phyloP scores from a whole-genome alignment of 1,140 invertebrate genomes.

The Leptoteleia sp. region DNA sequence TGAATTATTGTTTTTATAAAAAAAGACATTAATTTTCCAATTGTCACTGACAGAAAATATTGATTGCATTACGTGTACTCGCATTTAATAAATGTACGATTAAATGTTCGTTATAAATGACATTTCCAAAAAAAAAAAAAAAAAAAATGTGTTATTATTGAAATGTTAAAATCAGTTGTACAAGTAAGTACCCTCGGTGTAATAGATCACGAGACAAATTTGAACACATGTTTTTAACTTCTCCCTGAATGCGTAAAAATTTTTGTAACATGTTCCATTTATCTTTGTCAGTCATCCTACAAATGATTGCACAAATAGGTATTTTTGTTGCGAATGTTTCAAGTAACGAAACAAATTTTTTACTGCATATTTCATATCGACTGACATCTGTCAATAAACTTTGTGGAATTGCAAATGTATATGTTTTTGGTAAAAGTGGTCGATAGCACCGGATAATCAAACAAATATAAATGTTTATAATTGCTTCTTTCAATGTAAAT shows the following conservation, averaged over 20 bases:
- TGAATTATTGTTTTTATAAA: too few species aligned
- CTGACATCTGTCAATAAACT: conserved; percentile 19
- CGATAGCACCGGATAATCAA: background rate
- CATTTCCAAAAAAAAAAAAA: too few species aligned
- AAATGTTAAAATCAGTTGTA: conserved; percentile 3
- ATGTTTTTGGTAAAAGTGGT: background rate
- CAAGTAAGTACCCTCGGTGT: background rate
- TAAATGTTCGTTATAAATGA: too few species aligned
- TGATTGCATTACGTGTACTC: too few species aligned
- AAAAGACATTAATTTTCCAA: too few species aligned
- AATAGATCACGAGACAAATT: conserved; percentile 9
- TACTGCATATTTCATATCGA: conserved; percentile 14
- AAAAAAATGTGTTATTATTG: background rate
- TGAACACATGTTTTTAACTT: conserved; percentile 6
- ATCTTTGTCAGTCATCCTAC: conserved; percentile 45
- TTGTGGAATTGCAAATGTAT: background rate
- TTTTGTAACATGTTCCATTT: conserved; percentile 26
- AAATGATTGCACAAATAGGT: conserved; percentile 19
- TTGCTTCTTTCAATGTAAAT: too few species aligned
- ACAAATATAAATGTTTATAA: background rate
- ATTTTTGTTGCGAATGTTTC: conserved; percentile 9
- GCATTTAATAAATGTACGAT: too few species aligned
- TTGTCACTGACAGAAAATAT: too few species aligned
- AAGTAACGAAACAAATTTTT: conserved; percentile 16
- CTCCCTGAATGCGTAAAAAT: conserved; percentile 2